Evolutionary conservation across 2,888 invertebrate species (phyloP), one percentile per base, ranked within the genome.

Genomic region (Archips xylosteana): DNA sequence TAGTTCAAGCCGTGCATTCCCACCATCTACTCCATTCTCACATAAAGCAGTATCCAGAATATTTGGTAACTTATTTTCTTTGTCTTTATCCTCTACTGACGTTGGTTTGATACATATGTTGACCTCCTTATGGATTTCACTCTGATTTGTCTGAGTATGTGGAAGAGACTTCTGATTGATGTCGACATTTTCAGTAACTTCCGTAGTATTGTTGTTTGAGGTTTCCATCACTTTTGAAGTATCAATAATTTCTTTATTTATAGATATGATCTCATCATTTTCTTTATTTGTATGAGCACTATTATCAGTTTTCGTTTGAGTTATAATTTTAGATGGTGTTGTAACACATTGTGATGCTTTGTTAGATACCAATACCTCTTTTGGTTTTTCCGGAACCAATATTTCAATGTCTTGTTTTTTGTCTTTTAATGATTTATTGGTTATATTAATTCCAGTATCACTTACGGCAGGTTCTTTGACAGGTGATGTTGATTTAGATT

Each of bases 1-100:
- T 78, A 95, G 87, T 83, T 95, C 95, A 78, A 95, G 91, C 42
- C 95, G 91, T 64, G 95, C 95, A 79, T 95, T 95, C 23, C 95
- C 95, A 61, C 93, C 95, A 77, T 94, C 93, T 1, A 91, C 92
- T 67, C 85, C 86, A 78, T 86, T 88, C 76, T 94, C 94, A 79
- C 93, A 93, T 76, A 94, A 81, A 36, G 89, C 76, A n/a, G 90
- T 81, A 51, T 94, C 92, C 78, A 94, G 82, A 77, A 94, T 89
- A 78, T 81, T 87, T 12, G 90, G 83, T 59, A 93, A 77, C 83
- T 93, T 94, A 78, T 81, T 89, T 75, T 89, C 90, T 81, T 92
- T 92, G 70, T 83, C 86, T 85, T 90, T 92, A 75, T 84, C 86
- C 75, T 83, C 83, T 70, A 77, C 70, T 68, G 75, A 36, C 47